phyloP scores from a whole-genome alignment of 2,888 invertebrate species.

The Spilosoma lubricipeda region DNA sequence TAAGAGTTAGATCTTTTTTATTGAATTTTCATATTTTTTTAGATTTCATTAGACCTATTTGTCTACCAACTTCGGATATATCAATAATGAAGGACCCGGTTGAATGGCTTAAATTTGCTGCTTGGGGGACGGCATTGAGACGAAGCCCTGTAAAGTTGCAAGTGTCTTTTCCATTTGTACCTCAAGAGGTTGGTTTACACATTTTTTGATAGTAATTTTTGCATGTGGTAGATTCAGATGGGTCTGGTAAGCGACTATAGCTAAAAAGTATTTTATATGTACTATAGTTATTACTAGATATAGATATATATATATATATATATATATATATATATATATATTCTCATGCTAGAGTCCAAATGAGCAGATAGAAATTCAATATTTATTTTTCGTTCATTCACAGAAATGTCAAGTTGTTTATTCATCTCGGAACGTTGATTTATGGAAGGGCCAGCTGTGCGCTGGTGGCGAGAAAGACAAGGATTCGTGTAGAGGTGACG shows the following conservation, averaged over 20 bases:
- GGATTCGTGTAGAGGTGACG: constrained; percentile 88
- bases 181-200: constrained; percentile 1
- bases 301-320: no score
- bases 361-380: no score
- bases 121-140: constrained; percentile 50
- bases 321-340: background rate
- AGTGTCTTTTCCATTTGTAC: constrained; percentile 51
- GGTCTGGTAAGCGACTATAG: background rate
- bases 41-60: constrained; percentile 78
- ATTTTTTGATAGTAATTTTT: background rate
- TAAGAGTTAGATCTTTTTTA: background rate
- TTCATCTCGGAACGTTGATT: constrained; percentile 32
- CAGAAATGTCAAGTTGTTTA: constrained; percentile 56
- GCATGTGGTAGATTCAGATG: background rate
- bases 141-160: constrained; percentile 59
- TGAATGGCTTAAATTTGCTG: constrained; percentile 26
- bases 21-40: constrained; percentile 22
- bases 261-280: background rate
- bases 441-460: constrained; percentile 75
- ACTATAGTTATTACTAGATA: background rate
- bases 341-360: no score
- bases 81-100: constrained; percentile 26
- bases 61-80: constrained; percentile 65
- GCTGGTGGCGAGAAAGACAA: constrained; percentile 86
- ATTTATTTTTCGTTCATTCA: constrained; percentile 14